Base-by-base conservation (phyloP, 2,113 vertebrate species). In the Pollachius pollachius region DNA sequence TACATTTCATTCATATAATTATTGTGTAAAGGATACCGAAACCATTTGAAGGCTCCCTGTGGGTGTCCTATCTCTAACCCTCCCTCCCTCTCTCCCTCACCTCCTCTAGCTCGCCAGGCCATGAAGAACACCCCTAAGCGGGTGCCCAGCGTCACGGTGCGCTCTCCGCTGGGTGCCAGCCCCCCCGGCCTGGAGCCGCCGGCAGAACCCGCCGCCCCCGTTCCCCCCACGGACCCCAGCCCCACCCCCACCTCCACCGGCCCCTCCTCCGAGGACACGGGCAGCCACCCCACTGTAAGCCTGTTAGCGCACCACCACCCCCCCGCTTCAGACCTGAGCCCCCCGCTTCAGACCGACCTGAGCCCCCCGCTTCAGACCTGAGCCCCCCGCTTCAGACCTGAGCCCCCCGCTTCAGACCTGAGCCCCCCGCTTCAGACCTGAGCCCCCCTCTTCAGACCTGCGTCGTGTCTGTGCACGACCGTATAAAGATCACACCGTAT, bases 81-180 rank as follows among this genome's bases (percentile, higher is more conserved):
- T 52, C 27, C 15, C 78, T 30, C 13, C 60, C 61, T 61, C 41
- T 76, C 62, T 27, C 5, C 3, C 9, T 19, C 21, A 64, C 5
- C 15, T 57, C 69, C 91, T 81, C 1, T 87, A 99, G 97, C 94
- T 87, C 97, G 96, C 41, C 97, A 96, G 90, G 95, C 94, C 60
- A 88, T 94, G 74, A 99, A 98, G 89, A 99, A 97, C 87, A 94
- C 96, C 0, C 95, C 96, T 0, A 95, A 97, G 73, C 94, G 96
- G 52, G 82, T 95, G 23, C 93, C 95, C 0, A 95, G 95, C 65
- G 92, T 98, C 65, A 94, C 96, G 61, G 94, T 96, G 18, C 96
- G 97, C 15, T 96, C 96, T 61, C 95, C 96, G 15, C 88, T 96
- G 78, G 95, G 94, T 67, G 91, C 94, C 66, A 92, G 94, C 69